phyloP scores from a whole-genome alignment of 1,140 invertebrate species.

The Aporrectodea caliginosa region DNA sequence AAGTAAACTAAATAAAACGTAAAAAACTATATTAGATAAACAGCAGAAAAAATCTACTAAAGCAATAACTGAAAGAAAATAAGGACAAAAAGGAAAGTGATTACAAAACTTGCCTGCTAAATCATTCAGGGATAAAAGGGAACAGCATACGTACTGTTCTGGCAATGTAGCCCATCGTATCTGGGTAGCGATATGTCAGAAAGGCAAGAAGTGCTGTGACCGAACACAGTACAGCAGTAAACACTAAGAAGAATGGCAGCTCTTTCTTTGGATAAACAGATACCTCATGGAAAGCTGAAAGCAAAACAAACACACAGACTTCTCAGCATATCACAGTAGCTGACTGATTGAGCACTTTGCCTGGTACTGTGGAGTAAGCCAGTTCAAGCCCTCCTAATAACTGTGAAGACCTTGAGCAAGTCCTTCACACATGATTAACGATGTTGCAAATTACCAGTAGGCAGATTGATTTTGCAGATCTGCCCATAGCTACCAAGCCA shows the following conservation, averaged over 20 bases:
- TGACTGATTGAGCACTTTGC: too few relatives aligned
- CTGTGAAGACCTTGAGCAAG: too few relatives aligned
- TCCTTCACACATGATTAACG: too few relatives aligned
- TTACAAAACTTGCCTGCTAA: not conserved
- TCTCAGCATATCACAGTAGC: too few relatives aligned
- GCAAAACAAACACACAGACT: too few relatives aligned
- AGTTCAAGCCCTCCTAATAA: too few relatives aligned
- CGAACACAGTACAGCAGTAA: slow-evolving; percentile 87
- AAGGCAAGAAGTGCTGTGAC: slow-evolving; percentile 85
- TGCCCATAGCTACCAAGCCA: too few relatives aligned
- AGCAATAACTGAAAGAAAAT: slow-evolving; percentile 14
- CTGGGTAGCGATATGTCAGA: slow-evolving; percentile 89
- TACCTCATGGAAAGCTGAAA: slow-evolving; percentile 86
- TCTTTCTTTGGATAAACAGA: slow-evolving; percentile 96
- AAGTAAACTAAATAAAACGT: not conserved
- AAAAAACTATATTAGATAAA: not conserved
- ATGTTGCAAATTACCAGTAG: too few relatives aligned
- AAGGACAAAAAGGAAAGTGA: slow-evolving; percentile 14
- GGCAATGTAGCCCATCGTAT: slow-evolving; percentile 81
- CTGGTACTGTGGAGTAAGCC: too few relatives aligned
- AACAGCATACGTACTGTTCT: slow-evolving; percentile 62
- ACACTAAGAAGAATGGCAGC: slow-evolving; percentile 89
- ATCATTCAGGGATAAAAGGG: not conserved
- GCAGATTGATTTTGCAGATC: too few relatives aligned
- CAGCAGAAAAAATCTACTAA: not conserved